Evolutionary conservation across 2,888 invertebrate species (phyloP).

Genomic region (Ceraclea dissimilis): DNA sequence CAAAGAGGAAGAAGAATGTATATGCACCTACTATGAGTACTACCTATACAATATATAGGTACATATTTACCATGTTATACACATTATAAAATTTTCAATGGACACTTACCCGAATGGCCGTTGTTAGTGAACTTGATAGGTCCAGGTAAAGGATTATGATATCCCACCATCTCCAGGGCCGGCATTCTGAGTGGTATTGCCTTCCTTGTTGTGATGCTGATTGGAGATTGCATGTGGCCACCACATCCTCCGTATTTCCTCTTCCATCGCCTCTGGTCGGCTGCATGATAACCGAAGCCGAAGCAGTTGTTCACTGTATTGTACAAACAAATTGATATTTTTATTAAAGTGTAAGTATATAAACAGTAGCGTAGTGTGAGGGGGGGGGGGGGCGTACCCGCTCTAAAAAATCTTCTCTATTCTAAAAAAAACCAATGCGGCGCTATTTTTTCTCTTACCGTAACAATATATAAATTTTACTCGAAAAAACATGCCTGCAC

Average conservation of each 20-base stretch:
- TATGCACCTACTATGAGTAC: no score
- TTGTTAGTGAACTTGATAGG: slow-evolving; percentile 59
- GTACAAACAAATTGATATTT: slow-evolving; percentile 14
- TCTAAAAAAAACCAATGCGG: no score
- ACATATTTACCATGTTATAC: no score
- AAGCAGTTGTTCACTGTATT: slow-evolving; percentile 29
- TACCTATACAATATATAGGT: no score
- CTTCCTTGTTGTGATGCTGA: slow-evolving; percentile 53
- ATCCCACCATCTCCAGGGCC: slow-evolving; percentile 64
- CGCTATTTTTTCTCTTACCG: no score
- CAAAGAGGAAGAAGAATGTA: no score
- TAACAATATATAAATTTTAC: no score
- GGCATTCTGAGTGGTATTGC: slow-evolving; percentile 60
- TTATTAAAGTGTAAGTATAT: neutral
- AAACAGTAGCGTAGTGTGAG: no score
- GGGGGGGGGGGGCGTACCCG: no score
- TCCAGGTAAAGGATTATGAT: slow-evolving; percentile 58
- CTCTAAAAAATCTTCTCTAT: no score
- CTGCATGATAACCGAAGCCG: slow-evolving; percentile 51
- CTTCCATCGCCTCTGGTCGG: slow-evolving; percentile 58
- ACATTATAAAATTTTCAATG: no score
- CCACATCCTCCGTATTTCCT: slow-evolving; percentile 55
- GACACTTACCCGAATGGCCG: slow-evolving; percentile 64
- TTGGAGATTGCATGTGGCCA: slow-evolving; percentile 60
- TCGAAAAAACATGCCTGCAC: no score